Percentiles rank a stretch among this genome's conserved stretches.
phyloP scores from a whole-genome alignment of 2,888 invertebrate species.

The Xylophagus ater region DNA sequence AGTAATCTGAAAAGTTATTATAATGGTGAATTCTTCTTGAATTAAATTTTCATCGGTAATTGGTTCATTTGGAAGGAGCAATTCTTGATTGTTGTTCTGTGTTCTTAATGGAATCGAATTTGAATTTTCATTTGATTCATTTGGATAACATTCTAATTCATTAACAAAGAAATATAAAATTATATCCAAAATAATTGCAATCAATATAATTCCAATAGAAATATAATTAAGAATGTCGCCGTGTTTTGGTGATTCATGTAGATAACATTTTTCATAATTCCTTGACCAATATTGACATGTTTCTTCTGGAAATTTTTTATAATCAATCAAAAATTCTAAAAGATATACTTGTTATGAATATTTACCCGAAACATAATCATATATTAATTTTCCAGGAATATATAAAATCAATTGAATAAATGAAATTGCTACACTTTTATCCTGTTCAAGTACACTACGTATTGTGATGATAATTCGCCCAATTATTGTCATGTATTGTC shows the following conservation, averaged over 20 bases:
- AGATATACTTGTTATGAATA: not conserved
- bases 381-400: conserved; percentile 52
- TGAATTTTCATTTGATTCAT: conserved; percentile 8
- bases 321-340: conserved; percentile 3
- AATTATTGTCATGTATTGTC: conserved; percentile 37
- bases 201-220: conserved; percentile 37
- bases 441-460: conserved; percentile 46
- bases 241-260: conserved; percentile 40
- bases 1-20: too few relatives aligned
- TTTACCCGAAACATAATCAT: conserved; percentile 47
- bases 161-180: conserved; percentile 40
- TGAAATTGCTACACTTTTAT: conserved; percentile 49
- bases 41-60: not conserved
- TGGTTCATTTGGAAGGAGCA: conserved; percentile 6
- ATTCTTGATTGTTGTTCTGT: too few relatives aligned
- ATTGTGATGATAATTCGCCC: conserved; percentile 45
- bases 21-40: conserved; percentile 1
- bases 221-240: conserved; percentile 42
- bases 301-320: conserved; percentile 26
- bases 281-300: conserved; percentile 42
- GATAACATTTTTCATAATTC: conserved; percentile 35
- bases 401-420: conserved; percentile 46
- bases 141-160: conserved; percentile 35
- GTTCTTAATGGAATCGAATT: too few relatives aligned
- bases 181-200: conserved; percentile 39